Conservation (phyloP, 2,113 vertebrate species). For the Chionis minor region DNA sequence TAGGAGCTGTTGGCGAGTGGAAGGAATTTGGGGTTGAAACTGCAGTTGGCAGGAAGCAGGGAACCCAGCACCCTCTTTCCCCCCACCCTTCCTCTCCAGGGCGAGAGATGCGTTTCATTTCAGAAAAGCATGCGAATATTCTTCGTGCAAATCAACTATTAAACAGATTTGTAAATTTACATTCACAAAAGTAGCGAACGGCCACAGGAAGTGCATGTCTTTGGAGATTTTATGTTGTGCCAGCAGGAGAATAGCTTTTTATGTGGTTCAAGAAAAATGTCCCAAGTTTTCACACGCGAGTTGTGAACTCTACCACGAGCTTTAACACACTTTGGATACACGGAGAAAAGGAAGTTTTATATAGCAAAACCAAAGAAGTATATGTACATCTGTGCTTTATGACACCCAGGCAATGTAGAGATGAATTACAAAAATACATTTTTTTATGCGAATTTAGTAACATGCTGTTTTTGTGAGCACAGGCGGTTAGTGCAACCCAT, state of each 20-base stretch:
- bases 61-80: not conserved
- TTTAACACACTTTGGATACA: not conserved
- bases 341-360: not conserved
- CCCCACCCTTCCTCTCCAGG: not conserved
- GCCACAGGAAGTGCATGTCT: not conserved
- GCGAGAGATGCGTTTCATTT: slow-evolving; percentile 16
- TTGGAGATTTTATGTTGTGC: not conserved
- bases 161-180: not conserved
- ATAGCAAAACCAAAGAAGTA: not conserved
- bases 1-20: slow-evolving; percentile 69
- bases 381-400: not conserved
- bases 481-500: not conserved
- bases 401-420: not conserved
- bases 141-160: slow-evolving; percentile 5
- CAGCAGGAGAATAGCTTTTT: not conserved
- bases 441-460: not conserved
- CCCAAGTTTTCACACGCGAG: not conserved
- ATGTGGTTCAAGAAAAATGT: not conserved
- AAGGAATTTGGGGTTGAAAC: slow-evolving; percentile 66
- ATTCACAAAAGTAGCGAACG: not conserved
- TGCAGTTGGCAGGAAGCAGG: slow-evolving; percentile 58
- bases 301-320: slow-evolving; percentile 17
- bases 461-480: not conserved
- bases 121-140: not conserved
- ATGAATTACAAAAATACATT: not conserved